phyloP scores from a whole-genome alignment of 2,113 vertebrate species.

The Actenoides lindsayi region DNA sequence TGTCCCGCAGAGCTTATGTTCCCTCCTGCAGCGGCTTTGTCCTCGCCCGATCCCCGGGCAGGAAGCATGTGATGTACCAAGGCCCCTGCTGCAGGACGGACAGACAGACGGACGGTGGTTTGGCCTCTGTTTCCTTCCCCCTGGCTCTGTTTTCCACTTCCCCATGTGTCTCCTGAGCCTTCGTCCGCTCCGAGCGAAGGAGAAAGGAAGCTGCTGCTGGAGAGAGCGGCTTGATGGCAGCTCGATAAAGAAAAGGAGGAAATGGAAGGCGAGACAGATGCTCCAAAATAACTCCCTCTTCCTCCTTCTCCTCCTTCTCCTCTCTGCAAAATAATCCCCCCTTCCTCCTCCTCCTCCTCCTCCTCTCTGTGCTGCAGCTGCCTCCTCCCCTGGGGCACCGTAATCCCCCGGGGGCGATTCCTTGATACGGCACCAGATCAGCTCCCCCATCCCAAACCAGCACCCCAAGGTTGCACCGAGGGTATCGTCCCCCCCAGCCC shows the following conservation, averaged over 20 bases:
- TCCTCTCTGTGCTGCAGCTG: neutral
- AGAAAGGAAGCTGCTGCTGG: constrained; percentile 46
- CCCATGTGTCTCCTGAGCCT: neutral
- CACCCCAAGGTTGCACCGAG: neutral
- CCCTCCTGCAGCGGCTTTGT: neutral
- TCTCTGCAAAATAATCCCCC: neutral
- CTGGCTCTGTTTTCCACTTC: constrained; percentile 3
- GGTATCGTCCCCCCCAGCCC: no score
- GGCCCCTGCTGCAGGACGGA: neutral
- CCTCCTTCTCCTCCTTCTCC: neutral
- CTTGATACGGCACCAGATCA: fast-evolving
- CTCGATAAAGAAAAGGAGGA: constrained; percentile 55
- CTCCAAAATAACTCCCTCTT: neutral
- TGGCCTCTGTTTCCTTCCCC: neutral
- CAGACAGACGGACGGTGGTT: neutral
- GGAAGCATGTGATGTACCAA: neutral
- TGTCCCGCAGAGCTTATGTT: neutral
- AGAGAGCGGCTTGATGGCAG: neutral
- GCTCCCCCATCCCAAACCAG: neutral
- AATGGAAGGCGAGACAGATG: constrained; percentile 52
- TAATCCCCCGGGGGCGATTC: neutral
- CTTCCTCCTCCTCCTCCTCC: neutral
- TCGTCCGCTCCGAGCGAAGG: neutral
- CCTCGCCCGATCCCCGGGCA: neutral
- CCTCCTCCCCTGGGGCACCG: fast-evolving